phyloP scores from a whole-genome alignment of 2,888 invertebrate genomes.

The Drosophila quinaria region DNA sequence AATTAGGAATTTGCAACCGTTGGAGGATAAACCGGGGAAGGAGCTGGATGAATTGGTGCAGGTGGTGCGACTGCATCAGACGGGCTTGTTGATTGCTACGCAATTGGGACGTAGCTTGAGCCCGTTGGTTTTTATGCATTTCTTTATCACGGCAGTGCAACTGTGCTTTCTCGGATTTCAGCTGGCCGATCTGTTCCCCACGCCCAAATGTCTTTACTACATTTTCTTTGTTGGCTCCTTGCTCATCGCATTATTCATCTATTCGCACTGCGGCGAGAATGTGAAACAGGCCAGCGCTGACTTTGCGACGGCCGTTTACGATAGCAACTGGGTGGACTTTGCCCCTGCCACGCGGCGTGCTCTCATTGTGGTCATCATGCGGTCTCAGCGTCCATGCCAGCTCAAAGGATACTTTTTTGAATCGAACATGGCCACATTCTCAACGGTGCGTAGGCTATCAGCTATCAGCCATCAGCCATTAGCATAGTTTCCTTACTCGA shows the following conservation, averaged over 20 bases:
- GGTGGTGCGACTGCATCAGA: constrained; percentile 55
- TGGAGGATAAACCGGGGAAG: not conserved
- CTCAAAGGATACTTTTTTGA: constrained; percentile 60
- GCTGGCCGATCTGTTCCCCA: constrained; percentile 54
- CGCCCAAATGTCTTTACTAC: constrained; percentile 47
- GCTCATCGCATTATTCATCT: constrained; percentile 60
- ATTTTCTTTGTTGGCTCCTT: constrained; percentile 54
- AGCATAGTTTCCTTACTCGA: not conserved
- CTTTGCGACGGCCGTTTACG: constrained; percentile 54
- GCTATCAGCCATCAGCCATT: not conserved
- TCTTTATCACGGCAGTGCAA: constrained; percentile 53
- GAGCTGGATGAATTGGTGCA: constrained; percentile 46
- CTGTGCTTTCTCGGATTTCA: constrained; percentile 61
- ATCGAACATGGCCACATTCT: constrained; percentile 66
- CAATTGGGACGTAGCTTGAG: constrained; percentile 35
- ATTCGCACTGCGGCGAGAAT: constrained; percentile 64
- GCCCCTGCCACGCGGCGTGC: constrained; percentile 34
- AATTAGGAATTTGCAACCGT: constrained; percentile 37
- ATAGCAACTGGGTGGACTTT: constrained; percentile 56
- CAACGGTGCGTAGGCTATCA: constrained; percentile 44
- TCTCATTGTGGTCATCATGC: constrained; percentile 50
- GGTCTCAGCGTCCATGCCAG: constrained; percentile 58
- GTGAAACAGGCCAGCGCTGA: constrained; percentile 57
- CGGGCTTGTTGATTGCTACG: constrained; percentile 44
- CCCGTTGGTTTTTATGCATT: constrained; percentile 59